Conservation (phyloP, 2,888 invertebrate genomes). For the Pollenia amentaria region DNA sequence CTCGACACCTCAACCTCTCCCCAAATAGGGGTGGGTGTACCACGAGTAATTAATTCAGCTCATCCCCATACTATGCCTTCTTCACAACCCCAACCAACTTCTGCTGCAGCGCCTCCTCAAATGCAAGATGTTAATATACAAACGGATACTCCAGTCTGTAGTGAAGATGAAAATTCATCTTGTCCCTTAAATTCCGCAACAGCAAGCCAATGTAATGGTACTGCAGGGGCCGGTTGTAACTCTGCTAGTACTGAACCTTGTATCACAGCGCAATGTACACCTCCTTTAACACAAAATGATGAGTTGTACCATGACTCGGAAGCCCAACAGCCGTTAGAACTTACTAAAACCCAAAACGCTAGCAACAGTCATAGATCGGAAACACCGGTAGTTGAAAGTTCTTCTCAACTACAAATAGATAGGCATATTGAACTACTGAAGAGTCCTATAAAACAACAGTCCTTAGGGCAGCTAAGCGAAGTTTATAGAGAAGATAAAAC, state of each 20-base stretch:
- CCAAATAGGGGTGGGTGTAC: conserved; percentile 76
- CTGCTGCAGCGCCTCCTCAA: conserved; percentile 82
- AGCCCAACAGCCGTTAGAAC: conserved; percentile 79
- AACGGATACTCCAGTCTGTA: conserved; percentile 89
- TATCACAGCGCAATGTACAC: conserved; percentile 67
- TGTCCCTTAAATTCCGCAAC: conserved; percentile 75
- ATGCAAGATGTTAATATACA: conserved; percentile 94
- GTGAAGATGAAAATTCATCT: conserved; percentile 85
- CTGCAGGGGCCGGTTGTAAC: not conserved
- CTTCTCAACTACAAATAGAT: conserved; percentile 31
- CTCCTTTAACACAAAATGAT: conserved; percentile 70
- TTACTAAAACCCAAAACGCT: conserved; percentile 74
- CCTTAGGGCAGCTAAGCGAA: not conserved
- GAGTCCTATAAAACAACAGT: conserved; percentile 50
- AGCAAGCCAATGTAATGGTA: conserved; percentile 19
- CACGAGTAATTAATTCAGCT: conserved; percentile 67
- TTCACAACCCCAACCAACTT: conserved; percentile 32
- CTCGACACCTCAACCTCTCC: conserved; percentile 69
- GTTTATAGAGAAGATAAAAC: conserved; percentile 37
- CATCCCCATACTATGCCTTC: conserved; percentile 55
- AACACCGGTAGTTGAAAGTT: conserved; percentile 49
- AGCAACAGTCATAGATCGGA: conserved; percentile 58
- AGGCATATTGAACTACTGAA: conserved; percentile 29
- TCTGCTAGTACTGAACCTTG: conserved; percentile 52
- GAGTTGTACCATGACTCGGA: conserved; percentile 73